These are phyloP conservation scores for Crossaster papposus DNA, from an alignment of 53 echinoderm and acorn worm species.

Conservation along the genomic window DNA sequence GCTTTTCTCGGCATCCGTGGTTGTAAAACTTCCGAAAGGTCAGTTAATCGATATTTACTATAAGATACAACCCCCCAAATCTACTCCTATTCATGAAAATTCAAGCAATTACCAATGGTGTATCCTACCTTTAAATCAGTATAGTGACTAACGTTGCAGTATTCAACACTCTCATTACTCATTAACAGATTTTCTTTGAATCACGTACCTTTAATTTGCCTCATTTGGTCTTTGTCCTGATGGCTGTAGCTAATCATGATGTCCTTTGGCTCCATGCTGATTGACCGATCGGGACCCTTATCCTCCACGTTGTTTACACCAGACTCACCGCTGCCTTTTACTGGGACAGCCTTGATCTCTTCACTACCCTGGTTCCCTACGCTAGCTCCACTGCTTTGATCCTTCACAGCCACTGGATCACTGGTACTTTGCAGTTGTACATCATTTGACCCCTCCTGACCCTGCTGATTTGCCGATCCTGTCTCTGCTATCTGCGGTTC, in stretches of 20 bases:
- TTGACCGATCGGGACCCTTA: neutral
- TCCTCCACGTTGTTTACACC: neutral
- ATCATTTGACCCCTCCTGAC: neutral
- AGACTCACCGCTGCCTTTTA: neutral
- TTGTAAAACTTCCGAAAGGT: too few relatives aligned
- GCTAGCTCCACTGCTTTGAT: neutral
- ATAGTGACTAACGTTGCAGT: neutral
- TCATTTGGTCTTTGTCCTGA: slow-evolving; percentile 88
- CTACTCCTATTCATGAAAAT: too few relatives aligned
- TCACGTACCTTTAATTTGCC: slow-evolving; percentile 71
- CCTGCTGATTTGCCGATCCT: neutral
- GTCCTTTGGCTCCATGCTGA: slow-evolving; percentile 91
- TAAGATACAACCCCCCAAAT: too few relatives aligned
- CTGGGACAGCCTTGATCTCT: slow-evolving; percentile 37
- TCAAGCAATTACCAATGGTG: too few relatives aligned
- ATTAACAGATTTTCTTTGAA: neutral
- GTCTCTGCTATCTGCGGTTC: neutral
- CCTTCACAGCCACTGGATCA: neutral
- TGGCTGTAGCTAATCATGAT: slow-evolving; percentile 97
- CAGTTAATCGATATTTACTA: too few relatives aligned
- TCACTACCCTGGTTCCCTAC: slow-evolving; percentile 31
- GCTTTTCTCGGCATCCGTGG: too few relatives aligned
- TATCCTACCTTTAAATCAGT: too few relatives aligned
- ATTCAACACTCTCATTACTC: neutral
- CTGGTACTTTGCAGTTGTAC: neutral